Evolutionary conservation across 2,797 vertebrate genomes (phyloP), one percentile per base, ranked within the genome.

Genomic region (Danio tinwini): DNA sequence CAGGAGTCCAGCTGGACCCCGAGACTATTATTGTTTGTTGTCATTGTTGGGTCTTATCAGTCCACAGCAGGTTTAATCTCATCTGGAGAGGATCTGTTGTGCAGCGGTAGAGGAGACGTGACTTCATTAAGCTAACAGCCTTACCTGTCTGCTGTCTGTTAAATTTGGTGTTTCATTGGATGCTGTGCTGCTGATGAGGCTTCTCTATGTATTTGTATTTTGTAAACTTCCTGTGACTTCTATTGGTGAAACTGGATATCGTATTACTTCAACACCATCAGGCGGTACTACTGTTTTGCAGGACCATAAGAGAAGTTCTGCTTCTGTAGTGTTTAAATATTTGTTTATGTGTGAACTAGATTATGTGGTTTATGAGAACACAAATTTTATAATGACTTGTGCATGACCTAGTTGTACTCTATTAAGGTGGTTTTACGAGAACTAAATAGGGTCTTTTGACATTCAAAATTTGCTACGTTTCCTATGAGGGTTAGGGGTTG

Each of bases 11-110:
- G 61, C 44, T 72, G 68, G 62, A 82, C 21, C 21, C 50, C 49
- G 65, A 47, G 21, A 13, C 29, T 52, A 59, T 59, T 82, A 72
- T 77, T 82, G 67, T 77, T 72, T 71, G 40, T 50, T 76, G 16
- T 76, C 49, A 71, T 81, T 81, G 42, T 81, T 69, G 53, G 67
- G 73, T 82, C 59, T 65, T 71, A 72, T 77, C 74, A 42, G 11
- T 42, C 42, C 12, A 17, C 53, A 58, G 52, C 50, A 72, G 69
- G 67, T 81, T 75, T 69, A 69, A 74, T 53, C 79, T 81, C 72
- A 16, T 50, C 67, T 71, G 74, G 73, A 76, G 59, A 64, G 19
- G 49, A 63, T 62, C 70, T 73, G 40, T 37, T 73, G 5, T 58
- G 40, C 17, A 73, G 53, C 11, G 2, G 8, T 42, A 77, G 19